These are phyloP conservation scores for Drosophila quinaria DNA, from an alignment of 2,888 invertebrate species.

Conservation along the genomic window DNA sequence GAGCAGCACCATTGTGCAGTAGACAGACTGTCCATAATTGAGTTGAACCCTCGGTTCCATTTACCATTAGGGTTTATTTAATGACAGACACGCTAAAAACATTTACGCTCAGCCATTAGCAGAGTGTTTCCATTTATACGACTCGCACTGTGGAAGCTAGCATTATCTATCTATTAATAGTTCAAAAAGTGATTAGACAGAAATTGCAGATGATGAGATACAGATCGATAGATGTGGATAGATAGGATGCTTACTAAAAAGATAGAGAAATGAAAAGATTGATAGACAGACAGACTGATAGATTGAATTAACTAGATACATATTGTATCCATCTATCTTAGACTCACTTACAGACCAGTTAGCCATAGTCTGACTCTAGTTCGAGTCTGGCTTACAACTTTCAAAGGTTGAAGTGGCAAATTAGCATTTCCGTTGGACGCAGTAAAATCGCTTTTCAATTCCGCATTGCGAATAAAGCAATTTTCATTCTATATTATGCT, in stretches of 20 bases:
- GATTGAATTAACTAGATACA: background rate
- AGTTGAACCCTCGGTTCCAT: conserved; percentile 43
- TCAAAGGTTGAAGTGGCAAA: conserved; percentile 42
- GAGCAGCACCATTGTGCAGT: conserved; percentile 35
- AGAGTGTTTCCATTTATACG: conserved; percentile 29
- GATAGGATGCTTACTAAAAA: too few species aligned
- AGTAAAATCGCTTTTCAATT: conserved; percentile 44
- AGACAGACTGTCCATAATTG: conserved; percentile 41
- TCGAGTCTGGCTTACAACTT: background rate
- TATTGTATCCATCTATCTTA: conserved; percentile 1
- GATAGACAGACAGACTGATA: background rate
- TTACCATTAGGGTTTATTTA: conserved; percentile 45
- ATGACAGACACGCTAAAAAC: conserved; percentile 33
- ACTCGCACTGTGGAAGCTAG: conserved; percentile 3
- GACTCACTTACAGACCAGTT: conserved; percentile 8
- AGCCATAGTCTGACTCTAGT: background rate
- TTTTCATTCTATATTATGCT: conserved; percentile 49
- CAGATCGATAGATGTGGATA: background rate
- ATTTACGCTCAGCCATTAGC: conserved; percentile 37
- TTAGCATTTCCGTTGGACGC: conserved; percentile 55
- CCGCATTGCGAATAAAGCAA: conserved; percentile 46
- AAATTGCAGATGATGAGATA: background rate
- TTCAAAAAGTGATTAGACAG: background rate
- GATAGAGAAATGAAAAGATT: background rate
- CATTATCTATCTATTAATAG: conserved; percentile 10